Evolutionary conservation across 2,113 vertebrate genomes (phyloP).

Genomic region (Nothobranchius furzeri): DNA sequence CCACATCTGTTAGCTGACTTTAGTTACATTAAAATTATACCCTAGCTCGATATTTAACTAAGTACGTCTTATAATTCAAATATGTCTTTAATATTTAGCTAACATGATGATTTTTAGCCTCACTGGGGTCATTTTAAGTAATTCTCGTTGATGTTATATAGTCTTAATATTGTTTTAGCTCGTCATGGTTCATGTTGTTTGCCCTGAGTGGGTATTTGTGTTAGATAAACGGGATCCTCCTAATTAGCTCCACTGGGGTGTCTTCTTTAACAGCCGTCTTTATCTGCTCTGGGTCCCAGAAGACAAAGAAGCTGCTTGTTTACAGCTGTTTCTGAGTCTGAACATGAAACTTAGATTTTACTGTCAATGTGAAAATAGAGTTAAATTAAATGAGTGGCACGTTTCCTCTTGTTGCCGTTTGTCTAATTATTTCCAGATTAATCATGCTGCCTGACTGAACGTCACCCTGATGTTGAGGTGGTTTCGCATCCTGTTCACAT

Average conservation of each 20-base stretch:
- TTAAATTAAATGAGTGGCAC: no score
- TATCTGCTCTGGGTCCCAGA: constrained; percentile 8
- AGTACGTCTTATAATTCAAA: not conserved
- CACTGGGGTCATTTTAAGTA: no score
- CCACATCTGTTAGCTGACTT: not conserved
- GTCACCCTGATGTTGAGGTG: no score
- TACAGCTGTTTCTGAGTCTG: constrained; percentile 5
- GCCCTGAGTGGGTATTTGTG: constrained; percentile 1
- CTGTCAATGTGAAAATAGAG: not conserved
- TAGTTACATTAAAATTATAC: not conserved
- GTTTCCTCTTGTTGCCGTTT: not conserved
- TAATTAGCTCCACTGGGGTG: constrained; percentile 37
- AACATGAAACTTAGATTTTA: not conserved
- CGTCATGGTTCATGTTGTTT: not conserved
- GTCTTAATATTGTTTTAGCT: not conserved
- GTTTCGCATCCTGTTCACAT: no score
- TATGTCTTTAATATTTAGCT: no score
- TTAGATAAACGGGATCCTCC: not conserved
- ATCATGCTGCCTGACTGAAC: no score
- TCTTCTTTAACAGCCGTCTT: not conserved
- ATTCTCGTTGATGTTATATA: no score
- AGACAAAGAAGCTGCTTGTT: constrained; percentile 11
- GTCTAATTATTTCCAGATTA: no score
- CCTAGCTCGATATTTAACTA: not conserved
- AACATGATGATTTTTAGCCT: not conserved